These are phyloP conservation scores for Ceyx melanurus DNA, from an alignment of 2,113 vertebrate species.

Conservation along the genomic window DNA sequence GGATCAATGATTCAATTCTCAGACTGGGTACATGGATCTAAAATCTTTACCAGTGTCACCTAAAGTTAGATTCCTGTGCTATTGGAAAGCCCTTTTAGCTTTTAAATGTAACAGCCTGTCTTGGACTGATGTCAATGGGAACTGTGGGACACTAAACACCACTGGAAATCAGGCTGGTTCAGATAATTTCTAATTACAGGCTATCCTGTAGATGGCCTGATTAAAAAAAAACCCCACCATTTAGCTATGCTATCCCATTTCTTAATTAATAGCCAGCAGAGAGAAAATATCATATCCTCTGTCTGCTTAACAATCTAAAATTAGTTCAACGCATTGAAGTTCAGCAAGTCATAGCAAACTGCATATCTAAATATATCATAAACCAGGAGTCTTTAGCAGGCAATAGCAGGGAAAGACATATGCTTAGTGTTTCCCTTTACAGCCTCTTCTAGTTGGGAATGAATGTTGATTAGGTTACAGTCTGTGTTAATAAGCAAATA, in stretches of 20 bases:
- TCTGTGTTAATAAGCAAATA: conserved; percentile 18
- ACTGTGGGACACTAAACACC: not conserved
- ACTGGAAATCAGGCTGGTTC: not conserved
- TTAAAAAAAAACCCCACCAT: not conserved
- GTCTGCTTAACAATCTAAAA: not conserved
- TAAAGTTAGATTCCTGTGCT: not conserved
- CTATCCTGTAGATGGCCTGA: not conserved
- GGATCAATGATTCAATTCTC: not conserved
- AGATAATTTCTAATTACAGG: not conserved
- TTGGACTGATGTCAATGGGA: not conserved
- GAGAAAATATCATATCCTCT: not conserved
- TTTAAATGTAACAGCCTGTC: not conserved
- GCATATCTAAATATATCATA: not conserved
- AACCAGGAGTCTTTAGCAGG: not conserved
- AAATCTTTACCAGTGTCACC: not conserved
- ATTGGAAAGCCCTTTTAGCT: not conserved
- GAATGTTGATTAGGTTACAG: not conserved
- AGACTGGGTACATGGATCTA: not conserved
- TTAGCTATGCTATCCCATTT: not conserved
- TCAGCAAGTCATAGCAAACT: not conserved
- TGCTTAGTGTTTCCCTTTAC: conserved; percentile 22
- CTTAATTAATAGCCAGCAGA: not conserved
- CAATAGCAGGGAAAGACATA: not conserved
- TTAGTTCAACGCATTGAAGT: not conserved
- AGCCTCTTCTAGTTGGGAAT: not conserved